phyloP scores from a whole-genome alignment of 2,797 vertebrate genomes.

The Hephaestus fuliginosus region DNA sequence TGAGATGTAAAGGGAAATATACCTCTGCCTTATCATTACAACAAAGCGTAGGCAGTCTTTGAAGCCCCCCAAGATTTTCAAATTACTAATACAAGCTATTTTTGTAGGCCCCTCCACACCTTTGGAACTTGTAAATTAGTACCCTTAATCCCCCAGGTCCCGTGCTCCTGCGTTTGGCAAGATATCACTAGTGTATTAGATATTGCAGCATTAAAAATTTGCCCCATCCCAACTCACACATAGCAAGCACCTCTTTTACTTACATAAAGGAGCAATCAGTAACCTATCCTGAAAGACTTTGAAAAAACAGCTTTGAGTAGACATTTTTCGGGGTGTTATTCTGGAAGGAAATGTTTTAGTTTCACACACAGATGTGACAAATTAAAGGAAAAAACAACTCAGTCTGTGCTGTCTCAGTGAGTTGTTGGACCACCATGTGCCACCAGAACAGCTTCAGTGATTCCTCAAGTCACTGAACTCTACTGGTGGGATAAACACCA shows the following conservation, averaged over 20 bases:
- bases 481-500: too few species aligned
- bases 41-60: background rate
- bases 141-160: too few species aligned
- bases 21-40: background rate
- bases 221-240: background rate
- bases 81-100: too few species aligned
- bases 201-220: background rate
- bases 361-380: background rate
- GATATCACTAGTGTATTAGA: background rate
- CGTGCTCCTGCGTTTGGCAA: background rate
- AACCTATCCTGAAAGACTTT: background rate
- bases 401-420: too few species aligned
- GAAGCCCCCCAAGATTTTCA: too few species aligned
- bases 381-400: too few species aligned
- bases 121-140: too few species aligned
- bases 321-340: background rate
- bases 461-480: too few species aligned
- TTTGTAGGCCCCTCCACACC: too few species aligned
- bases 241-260: background rate
- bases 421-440: too few species aligned
- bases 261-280: background rate
- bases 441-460: too few species aligned
- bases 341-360: background rate
- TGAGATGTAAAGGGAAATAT: background rate
- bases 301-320: background rate